These are phyloP conservation scores for Coracopsis vasa DNA, from an alignment of 2,113 vertebrate species.

Conservation along the genomic window DNA sequence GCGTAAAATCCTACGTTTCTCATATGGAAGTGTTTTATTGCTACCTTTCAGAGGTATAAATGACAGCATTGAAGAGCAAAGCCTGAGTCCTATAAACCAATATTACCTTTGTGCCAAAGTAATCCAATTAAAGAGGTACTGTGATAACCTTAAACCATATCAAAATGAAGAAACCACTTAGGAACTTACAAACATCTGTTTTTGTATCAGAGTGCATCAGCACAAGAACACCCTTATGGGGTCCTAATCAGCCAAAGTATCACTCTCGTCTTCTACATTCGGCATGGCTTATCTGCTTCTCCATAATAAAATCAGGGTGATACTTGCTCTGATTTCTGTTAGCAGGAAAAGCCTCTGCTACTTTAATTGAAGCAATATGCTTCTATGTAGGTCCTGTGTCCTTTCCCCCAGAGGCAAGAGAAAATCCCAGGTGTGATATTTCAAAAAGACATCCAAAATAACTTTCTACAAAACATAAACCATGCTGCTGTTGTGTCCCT, in stretches of 20 bases:
- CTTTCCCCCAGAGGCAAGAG: not conserved
- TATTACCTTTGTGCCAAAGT: not conserved
- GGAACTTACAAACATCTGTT: slow-evolving; percentile 24
- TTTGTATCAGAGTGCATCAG: not conserved
- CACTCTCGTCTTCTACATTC: not conserved
- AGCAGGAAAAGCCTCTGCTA: slow-evolving; percentile 1
- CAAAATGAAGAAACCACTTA: slow-evolving; percentile 42
- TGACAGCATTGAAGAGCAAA: not conserved
- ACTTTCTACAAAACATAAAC: not conserved
- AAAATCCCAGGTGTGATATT: slow-evolving; percentile 10
- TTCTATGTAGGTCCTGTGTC: not conserved
- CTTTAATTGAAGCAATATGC: slow-evolving; percentile 25
- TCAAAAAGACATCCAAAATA: not conserved
- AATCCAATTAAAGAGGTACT: slow-evolving; percentile 5
- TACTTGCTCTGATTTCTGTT: not conserved
- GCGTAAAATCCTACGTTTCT: not conserved
- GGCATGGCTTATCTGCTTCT: slow-evolving; percentile 9
- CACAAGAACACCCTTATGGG: not conserved
- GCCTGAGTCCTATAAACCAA: not conserved
- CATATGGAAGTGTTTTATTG: not conserved
- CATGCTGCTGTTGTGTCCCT: not conserved
- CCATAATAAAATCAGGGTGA: slow-evolving; percentile 25
- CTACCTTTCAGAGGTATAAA: not conserved
- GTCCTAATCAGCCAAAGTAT: slow-evolving; percentile 4
- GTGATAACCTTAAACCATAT: slow-evolving; percentile 19